phyloP scores from a whole-genome alignment of 2,113 vertebrate genomes.

The Sceloporus undulatus region DNA sequence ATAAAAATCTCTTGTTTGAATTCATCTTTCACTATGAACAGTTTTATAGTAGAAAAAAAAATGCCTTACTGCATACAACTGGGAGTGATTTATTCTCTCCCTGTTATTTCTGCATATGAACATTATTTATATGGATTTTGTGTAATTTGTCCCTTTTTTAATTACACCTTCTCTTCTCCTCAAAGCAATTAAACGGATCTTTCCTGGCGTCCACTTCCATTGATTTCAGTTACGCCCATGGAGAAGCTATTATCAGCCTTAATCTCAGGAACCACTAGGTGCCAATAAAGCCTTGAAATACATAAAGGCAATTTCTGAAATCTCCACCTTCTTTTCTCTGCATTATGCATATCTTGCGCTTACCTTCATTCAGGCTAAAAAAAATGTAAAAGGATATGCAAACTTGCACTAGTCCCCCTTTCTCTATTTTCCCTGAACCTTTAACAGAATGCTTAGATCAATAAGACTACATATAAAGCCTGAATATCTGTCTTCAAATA shows the following conservation, averaged over 20 bases:
- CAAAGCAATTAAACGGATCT: not conserved
- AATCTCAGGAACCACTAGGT: conserved; percentile 34
- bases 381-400: not conserved
- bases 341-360: not conserved
- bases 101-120: not conserved
- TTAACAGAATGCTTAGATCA: not conserved
- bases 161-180: conserved; percentile 19
- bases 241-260: conserved; percentile 17
- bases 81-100: conserved; percentile 22
- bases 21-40: not conserved
- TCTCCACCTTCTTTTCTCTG: not conserved
- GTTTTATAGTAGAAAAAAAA: not conserved
- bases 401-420: not conserved
- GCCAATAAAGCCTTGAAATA: conserved; percentile 39
- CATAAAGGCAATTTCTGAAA: conserved; percentile 43
- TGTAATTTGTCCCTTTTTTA: not conserved
- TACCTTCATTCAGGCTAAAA: not conserved
- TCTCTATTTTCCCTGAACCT: not conserved
- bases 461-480: not conserved
- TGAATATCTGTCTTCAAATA: not conserved
- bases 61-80: fast-evolving
- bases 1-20: not conserved
- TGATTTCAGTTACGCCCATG: conserved; percentile 11
- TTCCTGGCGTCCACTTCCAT: not conserved
- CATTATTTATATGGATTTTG: not conserved